Conservation (phyloP, 2,797 vertebrate species). For the Meriones psammophilus region DNA sequence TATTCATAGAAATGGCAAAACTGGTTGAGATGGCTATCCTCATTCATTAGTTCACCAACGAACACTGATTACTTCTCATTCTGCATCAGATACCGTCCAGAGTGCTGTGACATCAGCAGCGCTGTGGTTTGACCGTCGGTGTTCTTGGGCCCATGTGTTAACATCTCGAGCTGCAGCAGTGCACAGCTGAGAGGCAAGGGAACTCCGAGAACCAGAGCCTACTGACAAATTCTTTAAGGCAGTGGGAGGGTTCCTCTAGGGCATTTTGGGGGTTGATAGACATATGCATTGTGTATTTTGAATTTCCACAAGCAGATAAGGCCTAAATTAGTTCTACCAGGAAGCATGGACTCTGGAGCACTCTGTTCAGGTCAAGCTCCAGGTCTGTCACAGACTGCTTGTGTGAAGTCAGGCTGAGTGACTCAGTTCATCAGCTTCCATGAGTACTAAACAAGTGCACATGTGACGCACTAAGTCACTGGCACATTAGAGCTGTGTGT, state of each 20-base stretch:
- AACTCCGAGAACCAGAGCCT: not conserved
- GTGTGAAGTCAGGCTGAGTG: not conserved
- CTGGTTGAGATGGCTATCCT: slow-evolving; percentile 19
- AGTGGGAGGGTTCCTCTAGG: not conserved
- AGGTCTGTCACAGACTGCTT: too few relatives aligned
- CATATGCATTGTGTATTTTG: not conserved
- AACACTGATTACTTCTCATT: not conserved
- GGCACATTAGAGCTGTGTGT: not conserved
- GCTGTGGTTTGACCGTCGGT: not conserved
- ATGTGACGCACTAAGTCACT: not conserved
- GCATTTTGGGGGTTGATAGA: not conserved
- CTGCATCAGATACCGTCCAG: not conserved
- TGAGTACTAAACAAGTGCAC: not conserved
- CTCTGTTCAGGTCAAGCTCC: not conserved
- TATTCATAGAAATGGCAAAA: slow-evolving; percentile 24
- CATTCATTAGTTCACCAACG: slow-evolving; percentile 31
- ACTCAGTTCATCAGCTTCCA: not conserved
- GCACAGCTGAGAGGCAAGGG: not conserved
- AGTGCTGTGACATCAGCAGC: not conserved
- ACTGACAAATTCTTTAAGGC: not conserved
- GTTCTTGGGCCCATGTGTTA: not conserved
- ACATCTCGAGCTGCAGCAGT: not conserved
- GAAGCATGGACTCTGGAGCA: not conserved
- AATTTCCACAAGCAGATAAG: not conserved
- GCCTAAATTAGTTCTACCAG: not conserved